These are phyloP conservation scores for Argopecten irradians DNA, from an alignment of 1,140 invertebrate species.

Conservation along the genomic window DNA sequence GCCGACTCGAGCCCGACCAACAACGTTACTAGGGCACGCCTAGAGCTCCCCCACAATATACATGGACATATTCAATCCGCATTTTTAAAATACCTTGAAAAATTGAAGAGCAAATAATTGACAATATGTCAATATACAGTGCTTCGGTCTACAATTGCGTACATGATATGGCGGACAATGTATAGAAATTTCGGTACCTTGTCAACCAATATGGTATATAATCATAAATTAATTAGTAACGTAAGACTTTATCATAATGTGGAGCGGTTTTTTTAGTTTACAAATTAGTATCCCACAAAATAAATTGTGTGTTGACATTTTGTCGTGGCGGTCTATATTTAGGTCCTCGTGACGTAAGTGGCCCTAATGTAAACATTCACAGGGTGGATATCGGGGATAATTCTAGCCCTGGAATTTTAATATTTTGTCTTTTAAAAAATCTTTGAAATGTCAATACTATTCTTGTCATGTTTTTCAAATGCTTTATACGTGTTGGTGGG, in stretches of 20 bases:
- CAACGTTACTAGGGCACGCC: background rate
- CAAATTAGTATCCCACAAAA: background rate
- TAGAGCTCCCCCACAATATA: background rate
- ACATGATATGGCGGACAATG: background rate
- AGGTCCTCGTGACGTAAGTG: background rate
- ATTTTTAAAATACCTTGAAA: conserved; percentile 18
- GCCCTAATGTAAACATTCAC: background rate
- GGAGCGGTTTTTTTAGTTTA: background rate
- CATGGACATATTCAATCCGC: background rate
- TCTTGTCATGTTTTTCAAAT: background rate
- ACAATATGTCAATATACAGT: background rate
- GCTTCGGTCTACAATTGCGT: background rate
- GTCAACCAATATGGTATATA: background rate
- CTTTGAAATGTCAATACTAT: background rate
- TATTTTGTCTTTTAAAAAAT: background rate
- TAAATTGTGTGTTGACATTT: background rate
- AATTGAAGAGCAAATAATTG: conserved; percentile 22
- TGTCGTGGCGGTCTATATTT: background rate
- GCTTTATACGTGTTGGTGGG: background rate
- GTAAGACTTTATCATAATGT: background rate
- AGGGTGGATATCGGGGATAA: background rate
- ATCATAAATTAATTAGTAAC: background rate
- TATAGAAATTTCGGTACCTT: background rate
- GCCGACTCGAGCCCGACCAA: background rate
- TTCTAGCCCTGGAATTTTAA: background rate